These are phyloP conservation scores for Antechinus stuartii DNA, from an alignment of 2,113 vertebrate genomes.

Conservation along the genomic window DNA sequence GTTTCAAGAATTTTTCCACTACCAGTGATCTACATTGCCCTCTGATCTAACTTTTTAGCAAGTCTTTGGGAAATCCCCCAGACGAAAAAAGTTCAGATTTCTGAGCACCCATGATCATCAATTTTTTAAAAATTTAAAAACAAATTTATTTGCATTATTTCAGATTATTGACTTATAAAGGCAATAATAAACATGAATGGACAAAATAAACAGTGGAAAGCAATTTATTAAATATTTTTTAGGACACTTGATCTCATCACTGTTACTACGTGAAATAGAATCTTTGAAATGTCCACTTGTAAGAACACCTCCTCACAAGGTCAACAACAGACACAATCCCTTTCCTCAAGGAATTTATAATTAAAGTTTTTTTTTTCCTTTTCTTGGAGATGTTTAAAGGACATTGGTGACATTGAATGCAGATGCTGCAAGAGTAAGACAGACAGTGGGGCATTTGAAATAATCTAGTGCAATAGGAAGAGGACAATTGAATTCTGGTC, in stretches of 20 bases:
- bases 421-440: neutral
- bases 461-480: neutral
- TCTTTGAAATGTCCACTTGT: neutral
- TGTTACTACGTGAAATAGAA: conserved; percentile 48
- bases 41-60: neutral
- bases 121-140: conserved; percentile 19
- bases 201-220: neutral
- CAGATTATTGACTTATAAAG: conserved; percentile 52
- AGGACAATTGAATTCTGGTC: neutral
- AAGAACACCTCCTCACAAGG: neutral
- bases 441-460: neutral
- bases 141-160: conserved; percentile 33
- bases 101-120: neutral
- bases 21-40: neutral
- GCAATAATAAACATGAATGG: conserved; percentile 32
- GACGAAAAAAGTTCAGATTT: neutral
- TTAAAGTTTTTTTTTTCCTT: neutral
- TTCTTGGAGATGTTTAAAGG: neutral
- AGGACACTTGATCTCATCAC: conserved; percentile 52
- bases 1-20: neutral
- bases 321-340: neutral
- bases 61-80: neutral
- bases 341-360: neutral
- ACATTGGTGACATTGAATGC: neutral
- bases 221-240: conserved; percentile 57